Conservation (phyloP, 2,797 vertebrate genomes). For the Clarias pachynema region DNA sequence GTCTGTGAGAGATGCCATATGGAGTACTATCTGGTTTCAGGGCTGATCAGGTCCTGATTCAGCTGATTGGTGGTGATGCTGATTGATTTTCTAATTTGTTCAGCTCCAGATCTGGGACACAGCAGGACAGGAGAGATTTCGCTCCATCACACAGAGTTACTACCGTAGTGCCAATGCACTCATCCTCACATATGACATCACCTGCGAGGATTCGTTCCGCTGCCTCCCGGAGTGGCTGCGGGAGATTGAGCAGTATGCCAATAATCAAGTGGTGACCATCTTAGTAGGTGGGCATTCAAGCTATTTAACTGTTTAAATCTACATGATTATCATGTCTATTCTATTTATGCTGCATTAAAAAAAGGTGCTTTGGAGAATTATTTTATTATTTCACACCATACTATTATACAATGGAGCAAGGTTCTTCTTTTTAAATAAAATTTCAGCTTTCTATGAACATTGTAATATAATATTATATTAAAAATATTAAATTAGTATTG, state of each 20-base stretch:
- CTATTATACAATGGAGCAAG: not conserved
- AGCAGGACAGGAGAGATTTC: conserved; percentile 96
- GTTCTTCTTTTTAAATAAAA: not conserved
- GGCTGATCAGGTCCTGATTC: conserved; percentile 8
- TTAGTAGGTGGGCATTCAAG: conserved; percentile 87
- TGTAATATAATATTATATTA: not conserved
- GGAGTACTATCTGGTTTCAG: not conserved
- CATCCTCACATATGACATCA: conserved; percentile 98
- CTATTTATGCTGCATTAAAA: not conserved
- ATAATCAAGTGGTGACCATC: conserved; percentile 98
- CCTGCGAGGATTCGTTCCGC: conserved; percentile 97
- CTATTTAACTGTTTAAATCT: not conserved
- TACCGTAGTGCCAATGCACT: conserved; percentile 98
- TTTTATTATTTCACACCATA: not conserved
- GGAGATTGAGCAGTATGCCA: conserved; percentile 98
- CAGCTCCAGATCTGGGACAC: conserved; percentile 99
- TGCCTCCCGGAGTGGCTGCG: conserved; percentile 98
- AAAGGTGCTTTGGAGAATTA: not conserved
- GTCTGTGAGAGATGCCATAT: conserved; percentile 15
- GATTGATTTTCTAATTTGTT: conserved; percentile 28
- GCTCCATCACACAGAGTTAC: conserved; percentile 99
- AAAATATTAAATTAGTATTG: not conserved
- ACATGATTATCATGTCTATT: not conserved
- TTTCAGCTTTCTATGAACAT: not conserved
- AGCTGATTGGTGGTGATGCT: conserved; percentile 11